Evolutionary conservation across 2,797 vertebrate genomes (phyloP).

Genomic region (Ambastaia sidthimunki): DNA sequence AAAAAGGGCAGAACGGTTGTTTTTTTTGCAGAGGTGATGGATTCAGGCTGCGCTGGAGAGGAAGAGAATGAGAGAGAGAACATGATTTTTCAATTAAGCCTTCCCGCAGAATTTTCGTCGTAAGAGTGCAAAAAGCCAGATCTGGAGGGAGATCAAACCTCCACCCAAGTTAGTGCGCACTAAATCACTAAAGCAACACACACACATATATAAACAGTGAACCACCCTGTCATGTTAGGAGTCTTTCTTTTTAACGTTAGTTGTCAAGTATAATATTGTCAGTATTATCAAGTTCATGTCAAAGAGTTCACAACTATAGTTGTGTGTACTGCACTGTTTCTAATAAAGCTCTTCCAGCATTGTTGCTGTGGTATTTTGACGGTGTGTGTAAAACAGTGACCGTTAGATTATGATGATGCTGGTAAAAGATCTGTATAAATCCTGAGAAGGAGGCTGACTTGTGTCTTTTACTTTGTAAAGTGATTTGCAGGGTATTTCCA

Average conservation of each 20-base stretch:
- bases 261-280: background rate
- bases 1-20: constrained; percentile 12
- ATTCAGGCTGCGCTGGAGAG: constrained; percentile 26
- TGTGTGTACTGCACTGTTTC: background rate
- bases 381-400: background rate
- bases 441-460: background rate
- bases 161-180: constrained; percentile 33
- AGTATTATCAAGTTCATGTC: constrained; percentile 10
- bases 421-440: constrained; percentile 3
- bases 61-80: constrained; percentile 33
- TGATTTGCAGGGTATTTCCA: background rate
- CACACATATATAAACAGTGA: background rate
- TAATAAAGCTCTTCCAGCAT: background rate
- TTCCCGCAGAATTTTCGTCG: constrained; percentile 41
- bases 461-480: background rate
- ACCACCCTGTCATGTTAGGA: background rate
- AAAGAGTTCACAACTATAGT: background rate
- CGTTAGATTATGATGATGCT: background rate
- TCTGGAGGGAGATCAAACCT: constrained; percentile 57
- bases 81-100: constrained; percentile 64
- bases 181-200: constrained; percentile 1
- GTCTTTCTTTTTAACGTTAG: background rate
- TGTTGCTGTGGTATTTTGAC: constrained; percentile 16
- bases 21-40: constrained; percentile 32
- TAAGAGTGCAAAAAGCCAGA: constrained; percentile 57